These are phyloP conservation scores for Microcebus jonahi DNA, from an alignment of 2,113 vertebrate species.

Conservation along the genomic window DNA sequence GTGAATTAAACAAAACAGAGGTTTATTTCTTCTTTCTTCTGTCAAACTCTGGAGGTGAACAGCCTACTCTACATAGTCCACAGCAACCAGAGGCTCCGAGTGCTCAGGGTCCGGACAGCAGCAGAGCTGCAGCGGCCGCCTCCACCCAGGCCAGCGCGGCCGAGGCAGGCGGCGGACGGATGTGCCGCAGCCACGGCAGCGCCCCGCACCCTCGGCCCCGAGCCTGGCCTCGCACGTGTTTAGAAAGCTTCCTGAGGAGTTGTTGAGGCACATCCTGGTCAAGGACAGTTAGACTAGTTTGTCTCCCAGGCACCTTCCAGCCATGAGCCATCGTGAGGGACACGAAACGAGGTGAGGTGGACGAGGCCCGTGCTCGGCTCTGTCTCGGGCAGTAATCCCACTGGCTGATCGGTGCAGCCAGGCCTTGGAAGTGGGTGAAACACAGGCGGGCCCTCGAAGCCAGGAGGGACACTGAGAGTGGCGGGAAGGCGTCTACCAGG, in stretches of 20 bases:
- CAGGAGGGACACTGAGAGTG: background rate
- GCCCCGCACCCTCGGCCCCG: background rate
- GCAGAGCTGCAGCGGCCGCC: background rate
- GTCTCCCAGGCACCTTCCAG: background rate
- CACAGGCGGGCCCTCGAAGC: background rate
- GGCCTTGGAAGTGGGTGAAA: background rate
- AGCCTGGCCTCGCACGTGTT: background rate
- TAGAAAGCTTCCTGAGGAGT: background rate
- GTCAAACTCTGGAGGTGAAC: background rate
- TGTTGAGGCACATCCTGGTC: background rate
- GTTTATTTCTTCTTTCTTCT: background rate
- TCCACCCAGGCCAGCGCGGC: background rate
- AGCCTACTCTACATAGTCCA: background rate
- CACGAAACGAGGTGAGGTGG: background rate
- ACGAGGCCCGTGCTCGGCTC: background rate
- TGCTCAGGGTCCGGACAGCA: background rate
- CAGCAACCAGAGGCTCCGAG: background rate
- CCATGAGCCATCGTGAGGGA: background rate
- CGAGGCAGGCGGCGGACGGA: background rate
- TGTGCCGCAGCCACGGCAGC: background rate
- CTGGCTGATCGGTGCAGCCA: background rate
- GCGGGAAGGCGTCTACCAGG: too few species aligned
- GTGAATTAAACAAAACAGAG: constrained; percentile 5
- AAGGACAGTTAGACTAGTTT: background rate
- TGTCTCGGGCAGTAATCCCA: background rate